Percentiles rank a stretch among this genome's conserved stretches.
These are phyloP conservation scores for Nemopilema nomurai DNA, from an alignment of 30 jellyfish, hydroid and myxozoan species.

Conservation along the genomic window DNA sequence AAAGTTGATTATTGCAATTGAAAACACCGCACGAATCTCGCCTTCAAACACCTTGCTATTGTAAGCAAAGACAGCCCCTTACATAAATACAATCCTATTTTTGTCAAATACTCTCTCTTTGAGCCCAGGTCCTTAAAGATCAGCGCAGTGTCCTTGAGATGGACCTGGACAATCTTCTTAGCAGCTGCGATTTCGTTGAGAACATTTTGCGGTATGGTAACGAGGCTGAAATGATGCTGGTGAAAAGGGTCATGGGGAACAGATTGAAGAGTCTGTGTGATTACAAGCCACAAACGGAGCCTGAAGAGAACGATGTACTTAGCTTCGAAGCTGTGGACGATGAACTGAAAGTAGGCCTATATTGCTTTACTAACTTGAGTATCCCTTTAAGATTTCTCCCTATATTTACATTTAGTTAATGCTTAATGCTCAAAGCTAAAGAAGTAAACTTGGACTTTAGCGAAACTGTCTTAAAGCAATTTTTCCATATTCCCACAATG, in stretches of 20 bases:
- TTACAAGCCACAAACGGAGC: conserved; percentile 87
- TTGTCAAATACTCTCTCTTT: too few species aligned
- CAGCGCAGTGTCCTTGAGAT: conserved; percentile 76
- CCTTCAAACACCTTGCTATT: too few species aligned
- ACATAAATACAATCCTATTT: too few species aligned
- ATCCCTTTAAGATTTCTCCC: too few species aligned
- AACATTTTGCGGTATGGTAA: conserved; percentile 90
- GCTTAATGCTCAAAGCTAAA: too few species aligned
- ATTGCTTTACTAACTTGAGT: neutral
- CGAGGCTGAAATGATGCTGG: conserved; percentile 98
- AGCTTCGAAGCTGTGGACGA: conserved; percentile 62
- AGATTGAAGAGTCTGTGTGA: conserved; percentile 71
- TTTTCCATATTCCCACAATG: too few species aligned
- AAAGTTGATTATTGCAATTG: too few species aligned
- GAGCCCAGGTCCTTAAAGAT: conserved; percentile 72
- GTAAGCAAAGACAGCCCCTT: too few species aligned
- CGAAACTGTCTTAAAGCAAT: too few species aligned
- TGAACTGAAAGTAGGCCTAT: conserved; percentile 49
- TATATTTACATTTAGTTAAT: too few species aligned
- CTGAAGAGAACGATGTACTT: conserved; percentile 92
- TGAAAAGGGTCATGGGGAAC: conserved; percentile 71
- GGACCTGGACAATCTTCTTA: conserved; percentile 84
- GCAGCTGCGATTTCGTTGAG: conserved; percentile 93
- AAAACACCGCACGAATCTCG: too few species aligned
- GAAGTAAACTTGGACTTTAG: too few species aligned